A percentile compares a stretch with the other conserved stretches of the same genome.
phyloP scores from a whole-genome alignment of 2,113 vertebrate genomes.

The Gulo gulo region DNA sequence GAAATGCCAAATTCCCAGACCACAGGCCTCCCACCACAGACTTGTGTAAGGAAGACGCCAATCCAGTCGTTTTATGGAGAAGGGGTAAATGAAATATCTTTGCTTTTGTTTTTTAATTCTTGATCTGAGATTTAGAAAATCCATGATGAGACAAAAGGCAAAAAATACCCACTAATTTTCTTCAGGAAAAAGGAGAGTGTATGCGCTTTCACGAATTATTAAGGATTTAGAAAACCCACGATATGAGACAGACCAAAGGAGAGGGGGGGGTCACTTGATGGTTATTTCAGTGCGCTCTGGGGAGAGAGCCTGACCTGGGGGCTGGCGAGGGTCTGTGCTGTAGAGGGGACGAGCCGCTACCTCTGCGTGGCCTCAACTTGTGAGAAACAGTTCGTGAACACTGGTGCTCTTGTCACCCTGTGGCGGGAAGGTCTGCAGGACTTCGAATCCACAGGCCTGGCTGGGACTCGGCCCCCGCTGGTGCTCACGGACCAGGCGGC shows the following conservation, averaged over 20 bases:
- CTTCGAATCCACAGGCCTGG: neutral
- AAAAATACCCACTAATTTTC: neutral
- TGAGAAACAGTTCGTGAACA: accelerated
- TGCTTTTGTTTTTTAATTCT: neutral
- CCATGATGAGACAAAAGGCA: neutral
- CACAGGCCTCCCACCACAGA: neutral
- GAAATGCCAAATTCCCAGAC: neutral
- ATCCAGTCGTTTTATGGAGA: neutral
- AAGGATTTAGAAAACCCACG: neutral
- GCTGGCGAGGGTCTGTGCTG: accelerated
- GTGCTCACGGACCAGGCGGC: neutral
- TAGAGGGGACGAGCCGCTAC: neutral
- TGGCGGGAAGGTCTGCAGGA: accelerated
- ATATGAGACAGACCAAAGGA: neutral
- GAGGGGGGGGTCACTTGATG: neutral
- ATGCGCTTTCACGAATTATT: neutral
- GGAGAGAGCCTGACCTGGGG: neutral
- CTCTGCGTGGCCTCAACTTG: accelerated
- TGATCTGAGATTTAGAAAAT: neutral
- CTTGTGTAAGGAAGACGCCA: neutral
- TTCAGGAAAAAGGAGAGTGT: neutral
- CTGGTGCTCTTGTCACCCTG: neutral
- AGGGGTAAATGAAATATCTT: neutral
- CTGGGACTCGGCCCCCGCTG: no score
- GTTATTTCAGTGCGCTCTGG: neutral